phyloP scores from a whole-genome alignment of 2,888 invertebrate genomes.

The Apeira syringaria region DNA sequence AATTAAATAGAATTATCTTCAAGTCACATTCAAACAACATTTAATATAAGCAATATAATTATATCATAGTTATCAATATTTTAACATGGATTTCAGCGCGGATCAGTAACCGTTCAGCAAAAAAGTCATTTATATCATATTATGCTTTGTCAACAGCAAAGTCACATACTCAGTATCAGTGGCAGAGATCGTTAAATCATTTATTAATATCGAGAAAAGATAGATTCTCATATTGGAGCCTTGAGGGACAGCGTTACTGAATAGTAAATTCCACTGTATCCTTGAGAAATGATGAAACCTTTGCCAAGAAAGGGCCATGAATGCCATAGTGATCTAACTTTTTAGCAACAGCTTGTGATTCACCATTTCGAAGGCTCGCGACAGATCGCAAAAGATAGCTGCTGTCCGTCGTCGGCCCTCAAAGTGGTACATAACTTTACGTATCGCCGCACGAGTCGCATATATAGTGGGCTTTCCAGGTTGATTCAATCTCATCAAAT shows the following conservation, averaged over 20 bases:
- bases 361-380: not conserved
- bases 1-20: too few species aligned
- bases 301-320: not conserved
- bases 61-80: too few species aligned
- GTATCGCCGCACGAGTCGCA: not conserved
- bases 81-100: too few species aligned
- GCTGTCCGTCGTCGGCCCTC: not conserved
- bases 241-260: not conserved
- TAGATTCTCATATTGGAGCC: not conserved
- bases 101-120: too few species aligned
- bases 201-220: not conserved
- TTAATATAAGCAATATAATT: too few species aligned
- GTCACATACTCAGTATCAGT: not conserved
- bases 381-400: not conserved
- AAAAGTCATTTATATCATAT: too few species aligned
- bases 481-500: not conserved
- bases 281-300: not conserved
- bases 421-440: not conserved
- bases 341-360: not conserved
- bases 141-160: too few species aligned
- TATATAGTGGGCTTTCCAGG: not conserved
- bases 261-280: not conserved
- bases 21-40: too few species aligned
- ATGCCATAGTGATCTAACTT: not conserved
- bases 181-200: not conserved